Evolutionary conservation across 2,113 vertebrate genomes (phyloP).

Genomic region (Eulemur macaco): DNA sequence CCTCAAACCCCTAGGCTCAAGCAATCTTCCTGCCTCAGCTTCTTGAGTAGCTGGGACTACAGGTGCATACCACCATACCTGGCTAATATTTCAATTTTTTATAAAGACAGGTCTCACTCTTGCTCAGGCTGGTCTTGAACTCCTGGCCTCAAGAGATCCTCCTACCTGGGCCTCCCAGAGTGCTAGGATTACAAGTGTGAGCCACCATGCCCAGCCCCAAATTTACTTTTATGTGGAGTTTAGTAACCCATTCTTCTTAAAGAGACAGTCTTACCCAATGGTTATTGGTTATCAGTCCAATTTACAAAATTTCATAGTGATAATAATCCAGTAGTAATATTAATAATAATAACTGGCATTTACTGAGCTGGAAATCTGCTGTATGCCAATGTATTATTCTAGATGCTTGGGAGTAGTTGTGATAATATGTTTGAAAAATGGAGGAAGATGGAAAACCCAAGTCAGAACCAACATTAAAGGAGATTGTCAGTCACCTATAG

Average conservation of each 20-base stretch:
- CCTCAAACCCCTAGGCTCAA: no score
- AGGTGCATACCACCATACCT: no score
- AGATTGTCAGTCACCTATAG: neutral
- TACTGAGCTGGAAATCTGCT: neutral
- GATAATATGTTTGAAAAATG: neutral
- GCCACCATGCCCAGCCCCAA: neutral
- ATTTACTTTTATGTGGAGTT: neutral
- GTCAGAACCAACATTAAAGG: neutral
- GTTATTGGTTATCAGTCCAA: neutral
- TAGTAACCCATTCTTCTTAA: neutral
- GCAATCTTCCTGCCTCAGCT: no score
- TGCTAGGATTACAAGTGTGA: no score
- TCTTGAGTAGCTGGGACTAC: no score
- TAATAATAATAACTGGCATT: neutral
- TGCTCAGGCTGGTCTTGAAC: no score
- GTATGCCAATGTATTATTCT: neutral
- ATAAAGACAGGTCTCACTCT: no score
- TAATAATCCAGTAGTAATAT: neutral
- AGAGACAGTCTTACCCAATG: neutral
- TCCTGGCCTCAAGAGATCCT: no score
- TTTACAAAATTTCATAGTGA: slow-evolving; percentile 4
- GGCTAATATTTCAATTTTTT: no score
- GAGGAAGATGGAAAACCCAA: neutral
- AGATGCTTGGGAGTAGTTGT: neutral
- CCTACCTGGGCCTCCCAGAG: no score